phyloP scores from a whole-genome alignment of 2,797 vertebrate genomes.

The Phyllotis vaccarum region DNA sequence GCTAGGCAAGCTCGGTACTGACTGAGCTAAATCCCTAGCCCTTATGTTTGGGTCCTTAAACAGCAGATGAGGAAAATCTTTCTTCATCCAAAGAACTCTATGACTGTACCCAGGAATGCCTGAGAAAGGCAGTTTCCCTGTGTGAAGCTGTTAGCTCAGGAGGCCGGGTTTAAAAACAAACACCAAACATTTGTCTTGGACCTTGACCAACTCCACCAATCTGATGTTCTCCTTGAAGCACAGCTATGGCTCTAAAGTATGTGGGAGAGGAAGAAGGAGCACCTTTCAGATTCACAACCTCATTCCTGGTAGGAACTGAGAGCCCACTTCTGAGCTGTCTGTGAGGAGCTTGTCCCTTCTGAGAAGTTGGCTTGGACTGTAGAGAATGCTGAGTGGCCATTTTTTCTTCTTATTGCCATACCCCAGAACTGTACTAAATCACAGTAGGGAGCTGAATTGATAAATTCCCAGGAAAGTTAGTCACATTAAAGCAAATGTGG shows the following conservation, averaged over 20 bases:
- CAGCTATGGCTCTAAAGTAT: slow-evolving; percentile 65
- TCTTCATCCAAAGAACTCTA: background rate
- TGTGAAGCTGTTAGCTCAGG: slow-evolving; percentile 30
- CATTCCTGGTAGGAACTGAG: background rate
- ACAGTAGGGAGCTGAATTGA: background rate
- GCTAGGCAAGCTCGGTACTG: background rate
- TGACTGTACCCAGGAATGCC: slow-evolving; percentile 12
- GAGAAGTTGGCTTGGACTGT: background rate
- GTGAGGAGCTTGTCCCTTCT: background rate
- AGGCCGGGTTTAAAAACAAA: slow-evolving; percentile 78
- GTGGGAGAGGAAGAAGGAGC: slow-evolving; percentile 31
- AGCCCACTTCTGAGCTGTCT: background rate
- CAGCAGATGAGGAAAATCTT: background rate
- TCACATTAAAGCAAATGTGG: background rate
- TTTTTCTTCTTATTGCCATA: background rate
- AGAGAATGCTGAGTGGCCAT: background rate
- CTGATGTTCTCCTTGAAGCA: slow-evolving; percentile 71
- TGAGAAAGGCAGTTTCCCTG: slow-evolving; percentile 44
- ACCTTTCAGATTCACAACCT: background rate
- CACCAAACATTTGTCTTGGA: slow-evolving; percentile 79
- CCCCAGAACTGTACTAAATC: background rate
- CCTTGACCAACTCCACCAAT: slow-evolving; percentile 70
- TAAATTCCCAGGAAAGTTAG: background rate
- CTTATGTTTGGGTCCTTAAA: background rate
- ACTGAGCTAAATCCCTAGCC: background rate